phyloP scores from a whole-genome alignment of 2,113 vertebrate species.

The Plectropomus leopardus region DNA sequence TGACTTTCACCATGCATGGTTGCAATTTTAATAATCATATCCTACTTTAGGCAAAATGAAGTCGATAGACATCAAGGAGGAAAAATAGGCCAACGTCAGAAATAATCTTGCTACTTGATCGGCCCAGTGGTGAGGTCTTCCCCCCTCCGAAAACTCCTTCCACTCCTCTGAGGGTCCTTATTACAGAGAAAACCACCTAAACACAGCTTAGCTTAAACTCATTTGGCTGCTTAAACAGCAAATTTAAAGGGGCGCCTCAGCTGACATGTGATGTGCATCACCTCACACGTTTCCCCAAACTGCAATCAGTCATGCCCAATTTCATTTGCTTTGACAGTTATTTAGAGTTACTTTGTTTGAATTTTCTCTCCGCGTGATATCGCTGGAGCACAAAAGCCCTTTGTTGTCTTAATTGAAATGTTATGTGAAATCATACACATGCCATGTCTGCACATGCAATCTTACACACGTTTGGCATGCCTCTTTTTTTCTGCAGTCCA shows the following conservation, averaged over 20 bases:
- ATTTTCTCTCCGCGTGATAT: neutral
- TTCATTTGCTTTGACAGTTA: conserved; percentile 46
- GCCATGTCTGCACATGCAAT: neutral
- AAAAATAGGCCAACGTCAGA: conserved; percentile 74
- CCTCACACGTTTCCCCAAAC: conserved; percentile 46
- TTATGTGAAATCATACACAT: conserved; percentile 29
- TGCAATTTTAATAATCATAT: conserved; percentile 84
- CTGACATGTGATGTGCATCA: conserved; percentile 47
- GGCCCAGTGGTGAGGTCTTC: conserved; percentile 56
- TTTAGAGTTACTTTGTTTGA: conserved; percentile 31
- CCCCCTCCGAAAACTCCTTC: conserved; percentile 35
- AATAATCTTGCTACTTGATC: conserved; percentile 72
- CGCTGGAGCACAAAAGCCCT: conserved; percentile 33
- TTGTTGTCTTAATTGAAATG: conserved; percentile 52
- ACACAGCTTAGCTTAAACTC: conserved; percentile 41
- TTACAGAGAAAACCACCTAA: conserved; percentile 62
- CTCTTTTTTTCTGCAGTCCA: neutral
- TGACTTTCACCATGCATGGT: conserved; percentile 78
- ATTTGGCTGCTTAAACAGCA: conserved; percentile 42
- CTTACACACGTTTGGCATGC: neutral
- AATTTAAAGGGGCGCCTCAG: conserved; percentile 8
- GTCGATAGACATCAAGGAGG: conserved; percentile 76
- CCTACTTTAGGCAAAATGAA: conserved; percentile 78
- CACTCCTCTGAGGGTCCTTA: conserved; percentile 28
- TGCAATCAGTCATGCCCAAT: conserved; percentile 62